Conservation (phyloP, 2,888 invertebrate species). For the Helicoverpa assulta region DNA sequence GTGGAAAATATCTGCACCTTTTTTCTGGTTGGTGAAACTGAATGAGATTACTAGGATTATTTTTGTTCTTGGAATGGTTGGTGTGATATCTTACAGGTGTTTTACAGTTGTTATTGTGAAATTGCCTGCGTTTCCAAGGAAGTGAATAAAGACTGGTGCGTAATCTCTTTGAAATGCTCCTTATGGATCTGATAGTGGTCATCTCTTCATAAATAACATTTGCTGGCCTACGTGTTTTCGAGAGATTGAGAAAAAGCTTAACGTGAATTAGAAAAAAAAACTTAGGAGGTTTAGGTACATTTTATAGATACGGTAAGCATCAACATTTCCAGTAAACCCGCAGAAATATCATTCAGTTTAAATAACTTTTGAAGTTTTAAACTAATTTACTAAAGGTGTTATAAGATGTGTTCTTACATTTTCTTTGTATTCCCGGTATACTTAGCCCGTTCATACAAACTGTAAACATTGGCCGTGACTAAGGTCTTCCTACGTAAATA, state of each 20-base stretch:
- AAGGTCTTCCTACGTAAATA: slow-evolving; percentile 44
- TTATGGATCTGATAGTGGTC: too few species aligned
- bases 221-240: too few species aligned
- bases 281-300: too few species aligned
- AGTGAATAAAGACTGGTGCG: too few species aligned
- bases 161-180: too few species aligned
- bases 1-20: slow-evolving; percentile 7
- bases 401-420: background rate
- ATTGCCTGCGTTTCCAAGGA: too few species aligned
- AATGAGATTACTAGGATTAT: background rate
- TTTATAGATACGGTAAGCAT: too few species aligned
- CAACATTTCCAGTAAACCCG: too few species aligned
- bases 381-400: slow-evolving; percentile 2
- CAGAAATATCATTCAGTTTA: background rate
- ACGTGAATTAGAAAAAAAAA: too few species aligned
- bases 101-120: too few species aligned
- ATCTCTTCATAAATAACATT: too few species aligned
- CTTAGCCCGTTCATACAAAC: slow-evolving; percentile 8
- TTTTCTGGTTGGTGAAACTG: slow-evolving; percentile 3
- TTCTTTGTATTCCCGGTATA: background rate
- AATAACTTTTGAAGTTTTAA: background rate
- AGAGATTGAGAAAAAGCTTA: too few species aligned
- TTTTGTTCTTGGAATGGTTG: background rate
- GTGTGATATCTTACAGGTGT: background rate
- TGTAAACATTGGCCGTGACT: slow-evolving; percentile 42